Percentiles rank a stretch among this genome's conserved stretches.
phyloP scores from a whole-genome alignment of 2,888 invertebrate species.

The Auanema freiburgensis region DNA sequence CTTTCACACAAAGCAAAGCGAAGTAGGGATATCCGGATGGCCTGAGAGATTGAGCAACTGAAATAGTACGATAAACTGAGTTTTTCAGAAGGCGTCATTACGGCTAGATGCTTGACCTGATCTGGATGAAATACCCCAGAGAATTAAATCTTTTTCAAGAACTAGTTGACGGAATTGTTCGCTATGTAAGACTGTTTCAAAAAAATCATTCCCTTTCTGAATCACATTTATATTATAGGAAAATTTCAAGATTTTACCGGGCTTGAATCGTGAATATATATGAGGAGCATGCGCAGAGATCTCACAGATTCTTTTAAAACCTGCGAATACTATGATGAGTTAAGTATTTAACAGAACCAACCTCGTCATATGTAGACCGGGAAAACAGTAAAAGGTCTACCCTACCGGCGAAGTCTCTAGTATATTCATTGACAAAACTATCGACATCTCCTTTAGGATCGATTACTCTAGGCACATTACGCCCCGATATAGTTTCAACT shows the following conservation, averaged over 20 bases:
- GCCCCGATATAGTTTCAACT: constrained; percentile 6
- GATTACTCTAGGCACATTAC: constrained; percentile 10
- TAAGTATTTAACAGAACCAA: constrained; percentile 6
- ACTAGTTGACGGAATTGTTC: constrained; percentile 7
- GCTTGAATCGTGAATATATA: background rate
- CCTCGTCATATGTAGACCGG: constrained; percentile 17
- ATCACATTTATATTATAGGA: background rate
- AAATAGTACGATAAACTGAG: no score
- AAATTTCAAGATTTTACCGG: background rate
- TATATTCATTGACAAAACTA: constrained; percentile 15
- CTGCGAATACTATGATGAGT: background rate
- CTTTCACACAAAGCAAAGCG: background rate
- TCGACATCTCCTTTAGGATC: constrained; percentile 20
- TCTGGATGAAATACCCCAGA: constrained; percentile 24
- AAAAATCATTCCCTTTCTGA: constrained; percentile 1
- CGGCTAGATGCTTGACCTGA: constrained; percentile 20
- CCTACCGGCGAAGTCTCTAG: background rate
- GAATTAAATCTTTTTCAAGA: constrained; percentile 11
- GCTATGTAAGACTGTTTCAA: constrained; percentile 13
- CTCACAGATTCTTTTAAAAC: background rate
- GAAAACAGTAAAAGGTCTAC: constrained; percentile 10
- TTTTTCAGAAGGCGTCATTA: background rate
- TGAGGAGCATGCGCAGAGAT: background rate
- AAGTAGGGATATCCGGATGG: background rate
- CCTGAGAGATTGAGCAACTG: background rate